Conservation (phyloP, 2,797 vertebrate species). For the Parauchenoglanis ngamensis region DNA sequence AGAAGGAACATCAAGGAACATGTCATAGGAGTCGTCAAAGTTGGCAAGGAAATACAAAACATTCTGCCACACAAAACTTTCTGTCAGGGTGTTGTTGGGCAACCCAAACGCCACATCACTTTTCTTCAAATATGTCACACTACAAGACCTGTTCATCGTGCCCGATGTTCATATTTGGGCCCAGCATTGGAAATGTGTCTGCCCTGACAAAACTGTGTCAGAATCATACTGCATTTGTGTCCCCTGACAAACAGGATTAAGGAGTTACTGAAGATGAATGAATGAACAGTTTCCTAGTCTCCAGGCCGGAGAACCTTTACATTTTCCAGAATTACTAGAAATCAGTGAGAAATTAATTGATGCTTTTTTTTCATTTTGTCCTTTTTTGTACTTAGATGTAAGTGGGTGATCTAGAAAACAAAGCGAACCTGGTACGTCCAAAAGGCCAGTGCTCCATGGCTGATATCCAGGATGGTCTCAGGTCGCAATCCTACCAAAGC, state of each 20-base stretch:
- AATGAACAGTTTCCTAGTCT: neutral
- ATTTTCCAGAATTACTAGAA: neutral
- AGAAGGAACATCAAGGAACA: too few relatives aligned
- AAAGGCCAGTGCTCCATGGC: conserved; percentile 83
- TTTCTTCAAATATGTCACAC: too few relatives aligned
- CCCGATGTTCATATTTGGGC: too few relatives aligned
- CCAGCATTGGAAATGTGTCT: too few relatives aligned
- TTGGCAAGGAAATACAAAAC: too few relatives aligned
- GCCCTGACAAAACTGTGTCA: too few relatives aligned
- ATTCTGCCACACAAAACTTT: too few relatives aligned
- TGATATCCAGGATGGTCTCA: conserved; percentile 85
- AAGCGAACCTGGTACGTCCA: conserved; percentile 87
- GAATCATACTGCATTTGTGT: too few relatives aligned
- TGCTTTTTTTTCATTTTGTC: neutral
- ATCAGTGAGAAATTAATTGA: neutral
- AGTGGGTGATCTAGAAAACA: neutral
- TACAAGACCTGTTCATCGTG: too few relatives aligned
- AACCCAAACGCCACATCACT: too few relatives aligned
- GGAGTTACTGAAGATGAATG: conserved; percentile 59
- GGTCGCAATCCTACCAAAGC: conserved; percentile 84
- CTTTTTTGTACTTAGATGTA: neutral
- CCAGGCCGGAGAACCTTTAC: neutral
- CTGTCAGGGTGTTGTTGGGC: too few relatives aligned
- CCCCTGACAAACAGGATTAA: neutral
- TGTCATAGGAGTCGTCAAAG: too few relatives aligned